Evolutionary conservation across 2,888 invertebrate genomes (phyloP).

Genomic region (Orthosia gracilis): DNA sequence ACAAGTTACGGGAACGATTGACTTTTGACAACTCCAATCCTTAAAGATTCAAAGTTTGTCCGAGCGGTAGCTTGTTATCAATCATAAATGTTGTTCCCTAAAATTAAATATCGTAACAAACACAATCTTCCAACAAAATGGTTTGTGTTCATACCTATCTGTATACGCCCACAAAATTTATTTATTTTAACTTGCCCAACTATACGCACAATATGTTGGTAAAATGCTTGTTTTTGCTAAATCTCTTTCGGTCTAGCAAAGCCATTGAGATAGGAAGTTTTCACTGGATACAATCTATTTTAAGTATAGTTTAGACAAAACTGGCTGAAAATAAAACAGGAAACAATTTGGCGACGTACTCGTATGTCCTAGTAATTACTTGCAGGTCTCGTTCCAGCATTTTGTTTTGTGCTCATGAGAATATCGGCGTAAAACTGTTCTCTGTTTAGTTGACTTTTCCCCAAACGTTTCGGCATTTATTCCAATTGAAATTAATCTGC

Average conservation of each 20-base stretch:
- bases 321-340: slow-evolving; percentile 41
- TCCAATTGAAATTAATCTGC: slow-evolving; percentile 17
- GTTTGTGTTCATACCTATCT: too few species aligned
- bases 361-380: slow-evolving; percentile 43
- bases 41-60: slow-evolving; percentile 11
- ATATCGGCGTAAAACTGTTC: slow-evolving; percentile 7
- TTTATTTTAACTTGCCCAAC: not conserved
- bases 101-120: not conserved
- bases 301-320: slow-evolving; percentile 39
- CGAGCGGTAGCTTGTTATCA: not conserved
- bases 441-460: slow-evolving; percentile 5
- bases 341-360: slow-evolving; percentile 30
- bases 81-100: slow-evolving; percentile 9
- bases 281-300: slow-evolving; percentile 39
- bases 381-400: slow-evolving; percentile 3
- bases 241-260: slow-evolving; percentile 4
- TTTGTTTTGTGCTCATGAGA: slow-evolving; percentile 29
- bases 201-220: not conserved
- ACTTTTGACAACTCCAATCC: not conserved
- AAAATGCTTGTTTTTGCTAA: slow-evolving; percentile 5
- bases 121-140: not conserved
- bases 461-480: slow-evolving; percentile 2
- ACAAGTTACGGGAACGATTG: not conserved
- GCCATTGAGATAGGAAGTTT: slow-evolving; percentile 25
- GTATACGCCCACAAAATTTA: too few species aligned